Conservation (phyloP, 2,797 vertebrate genomes). For the Lepilemur ruficaudatus region DNA sequence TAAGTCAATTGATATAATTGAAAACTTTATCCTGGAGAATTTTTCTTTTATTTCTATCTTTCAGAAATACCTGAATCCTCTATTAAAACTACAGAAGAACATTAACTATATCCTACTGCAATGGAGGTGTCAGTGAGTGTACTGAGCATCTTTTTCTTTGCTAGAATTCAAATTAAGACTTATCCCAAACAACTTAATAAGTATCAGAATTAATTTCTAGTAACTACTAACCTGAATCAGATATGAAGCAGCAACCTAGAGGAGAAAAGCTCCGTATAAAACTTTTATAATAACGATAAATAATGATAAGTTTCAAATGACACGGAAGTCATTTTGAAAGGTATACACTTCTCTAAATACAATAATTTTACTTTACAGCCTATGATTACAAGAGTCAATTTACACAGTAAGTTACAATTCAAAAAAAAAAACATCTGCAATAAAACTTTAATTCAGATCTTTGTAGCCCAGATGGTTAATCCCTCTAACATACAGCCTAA, state of each 20-base stretch:
- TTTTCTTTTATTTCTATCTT: slow-evolving; percentile 10
- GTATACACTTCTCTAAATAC: slow-evolving; percentile 2
- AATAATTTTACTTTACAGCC: slow-evolving; percentile 12
- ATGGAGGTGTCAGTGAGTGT: slow-evolving; percentile 56
- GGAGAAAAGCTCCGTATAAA: slow-evolving; percentile 77
- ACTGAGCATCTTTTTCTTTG: background rate
- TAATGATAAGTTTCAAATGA: slow-evolving; percentile 24
- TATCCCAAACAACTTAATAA: slow-evolving; percentile 65
- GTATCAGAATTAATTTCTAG: slow-evolving; percentile 67
- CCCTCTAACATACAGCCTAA: background rate
- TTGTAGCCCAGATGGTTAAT: background rate
- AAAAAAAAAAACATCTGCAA: slow-evolving; percentile 31
- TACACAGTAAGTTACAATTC: slow-evolving; percentile 5
- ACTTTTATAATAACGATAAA: slow-evolving; percentile 53
- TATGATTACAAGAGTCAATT: slow-evolving; percentile 4
- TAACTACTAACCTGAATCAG: slow-evolving; percentile 76
- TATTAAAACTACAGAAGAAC: slow-evolving; percentile 40
- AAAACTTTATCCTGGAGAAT: slow-evolving; percentile 29
- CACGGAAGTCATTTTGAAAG: slow-evolving; percentile 46
- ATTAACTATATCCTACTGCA: slow-evolving; percentile 42
- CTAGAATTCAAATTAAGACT: slow-evolving; percentile 62
- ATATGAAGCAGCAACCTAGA: slow-evolving; percentile 73
- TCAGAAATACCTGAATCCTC: slow-evolving; percentile 40
- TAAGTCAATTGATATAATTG: background rate
- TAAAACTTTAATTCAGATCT: slow-evolving; percentile 16